Evolutionary conservation across 2,113 vertebrate species (phyloP).

Genomic region (Aldabrachelys gigantea): DNA sequence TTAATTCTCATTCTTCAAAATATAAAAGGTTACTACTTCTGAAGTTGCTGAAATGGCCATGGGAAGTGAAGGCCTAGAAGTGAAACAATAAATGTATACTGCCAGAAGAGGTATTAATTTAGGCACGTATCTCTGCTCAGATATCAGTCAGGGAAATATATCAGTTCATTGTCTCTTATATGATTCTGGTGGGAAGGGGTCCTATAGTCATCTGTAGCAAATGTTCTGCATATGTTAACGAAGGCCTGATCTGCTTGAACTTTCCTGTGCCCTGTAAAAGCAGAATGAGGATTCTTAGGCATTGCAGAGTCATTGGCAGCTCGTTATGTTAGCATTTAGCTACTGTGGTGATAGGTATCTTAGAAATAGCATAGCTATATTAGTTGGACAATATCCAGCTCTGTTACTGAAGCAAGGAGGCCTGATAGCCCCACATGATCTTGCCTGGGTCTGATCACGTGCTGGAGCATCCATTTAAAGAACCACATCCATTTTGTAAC

Average conservation of each 20-base stretch:
- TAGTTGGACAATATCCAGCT: not conserved
- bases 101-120: slow-evolving; percentile 15
- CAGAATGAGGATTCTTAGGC: not conserved
- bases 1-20: not conserved
- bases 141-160: not conserved
- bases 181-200: not conserved
- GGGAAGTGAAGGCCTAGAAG: not conserved
- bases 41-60: rapidly evolving
- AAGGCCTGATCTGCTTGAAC: rapidly evolving
- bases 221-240: not conserved
- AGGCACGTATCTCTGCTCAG: not conserved
- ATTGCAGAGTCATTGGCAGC: not conserved
- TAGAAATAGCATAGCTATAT: not conserved
- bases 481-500: not conserved
- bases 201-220: not conserved
- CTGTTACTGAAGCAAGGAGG: not conserved
- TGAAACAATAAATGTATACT: not conserved
- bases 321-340: not conserved
- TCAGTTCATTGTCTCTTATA: not conserved
- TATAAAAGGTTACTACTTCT: not conserved
- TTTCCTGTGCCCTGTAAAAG: not conserved
- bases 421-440: not conserved
- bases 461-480: not conserved
- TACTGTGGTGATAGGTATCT: not conserved
- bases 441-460: not conserved